Percentiles rank a stretch among this genome's conserved stretches.
phyloP scores from a whole-genome alignment of 2,113 vertebrate species.

The Podarcis raffonei region DNA sequence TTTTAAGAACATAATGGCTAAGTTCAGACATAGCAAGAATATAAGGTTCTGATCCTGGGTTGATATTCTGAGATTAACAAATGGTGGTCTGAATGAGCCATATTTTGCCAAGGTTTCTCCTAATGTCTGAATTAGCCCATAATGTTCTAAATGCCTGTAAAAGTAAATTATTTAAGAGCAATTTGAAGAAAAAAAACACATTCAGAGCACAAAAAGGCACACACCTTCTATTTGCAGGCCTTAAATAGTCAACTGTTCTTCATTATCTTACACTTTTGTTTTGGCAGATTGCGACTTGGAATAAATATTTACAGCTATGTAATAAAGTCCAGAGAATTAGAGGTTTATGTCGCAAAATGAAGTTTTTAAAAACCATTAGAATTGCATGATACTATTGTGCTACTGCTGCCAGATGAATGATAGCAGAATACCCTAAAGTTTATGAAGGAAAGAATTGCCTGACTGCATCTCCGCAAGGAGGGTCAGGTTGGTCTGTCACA shows the following conservation, averaged over 20 bases:
- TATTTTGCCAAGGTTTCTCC: neutral
- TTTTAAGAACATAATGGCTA: neutral
- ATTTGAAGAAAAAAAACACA: neutral
- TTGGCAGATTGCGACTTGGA: slow-evolving; percentile 1
- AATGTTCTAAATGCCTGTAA: neutral
- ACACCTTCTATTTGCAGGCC: neutral
- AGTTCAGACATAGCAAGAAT: neutral
- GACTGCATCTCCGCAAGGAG: neutral
- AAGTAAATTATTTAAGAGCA: slow-evolving; percentile 1
- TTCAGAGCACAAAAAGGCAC: neutral
- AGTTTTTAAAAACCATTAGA: neutral
- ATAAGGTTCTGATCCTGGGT: neutral
- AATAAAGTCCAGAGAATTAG: slow-evolving; percentile 19
- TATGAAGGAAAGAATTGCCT: neutral
- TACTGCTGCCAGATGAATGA: neutral
- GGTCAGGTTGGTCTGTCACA: neutral
- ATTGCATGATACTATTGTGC: neutral
- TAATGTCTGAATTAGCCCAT: neutral
- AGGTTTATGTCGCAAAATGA: slow-evolving; percentile 23
- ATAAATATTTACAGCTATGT: neutral
- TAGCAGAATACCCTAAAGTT: neutral
- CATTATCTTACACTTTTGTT: neutral
- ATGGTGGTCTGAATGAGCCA: neutral
- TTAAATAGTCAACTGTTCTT: neutral
- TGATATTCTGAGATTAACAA: neutral